Percentiles rank a stretch among this genome's conserved stretches.
Evolutionary conservation across 2,888 invertebrate genomes (phyloP).

Genomic region (Nephrotoma appendiculata): DNA sequence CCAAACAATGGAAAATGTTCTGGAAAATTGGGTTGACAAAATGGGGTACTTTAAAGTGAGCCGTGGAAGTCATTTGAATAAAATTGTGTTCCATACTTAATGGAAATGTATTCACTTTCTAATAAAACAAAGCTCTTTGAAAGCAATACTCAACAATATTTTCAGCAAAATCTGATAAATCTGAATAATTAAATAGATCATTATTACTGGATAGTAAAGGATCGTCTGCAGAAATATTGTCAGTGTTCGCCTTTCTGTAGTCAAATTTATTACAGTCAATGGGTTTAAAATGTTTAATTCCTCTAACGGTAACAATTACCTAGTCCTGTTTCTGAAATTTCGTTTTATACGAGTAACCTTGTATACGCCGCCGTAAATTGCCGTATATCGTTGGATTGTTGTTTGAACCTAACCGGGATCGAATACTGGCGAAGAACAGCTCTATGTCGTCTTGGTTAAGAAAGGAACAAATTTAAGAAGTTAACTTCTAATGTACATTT

Average conservation of each 20-base stretch:
- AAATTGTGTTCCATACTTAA: no score
- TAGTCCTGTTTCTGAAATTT: neutral
- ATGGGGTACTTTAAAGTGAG: no score
- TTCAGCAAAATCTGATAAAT: neutral
- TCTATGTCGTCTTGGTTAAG: neutral
- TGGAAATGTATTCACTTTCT: no score
- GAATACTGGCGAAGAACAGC: neutral
- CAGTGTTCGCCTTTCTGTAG: neutral
- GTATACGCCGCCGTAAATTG: neutral
- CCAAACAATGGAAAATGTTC: no score
- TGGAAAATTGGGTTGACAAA: no score
- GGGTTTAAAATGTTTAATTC: neutral
- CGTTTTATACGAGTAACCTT: neutral
- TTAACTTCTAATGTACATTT: neutral
- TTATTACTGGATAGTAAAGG: neutral
- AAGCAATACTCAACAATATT: neutral
- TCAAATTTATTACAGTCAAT: neutral
- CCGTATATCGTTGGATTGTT: neutral
- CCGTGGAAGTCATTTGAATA: no score
- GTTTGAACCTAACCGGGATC: neutral
- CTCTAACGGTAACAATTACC: neutral
- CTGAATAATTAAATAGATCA: neutral
- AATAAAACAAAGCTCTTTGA: no score
- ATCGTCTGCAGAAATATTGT: neutral
- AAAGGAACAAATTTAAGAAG: neutral